Evolutionary conservation across 2,888 invertebrate species (phyloP).

Genomic region (Zonitis immaculata): DNA sequence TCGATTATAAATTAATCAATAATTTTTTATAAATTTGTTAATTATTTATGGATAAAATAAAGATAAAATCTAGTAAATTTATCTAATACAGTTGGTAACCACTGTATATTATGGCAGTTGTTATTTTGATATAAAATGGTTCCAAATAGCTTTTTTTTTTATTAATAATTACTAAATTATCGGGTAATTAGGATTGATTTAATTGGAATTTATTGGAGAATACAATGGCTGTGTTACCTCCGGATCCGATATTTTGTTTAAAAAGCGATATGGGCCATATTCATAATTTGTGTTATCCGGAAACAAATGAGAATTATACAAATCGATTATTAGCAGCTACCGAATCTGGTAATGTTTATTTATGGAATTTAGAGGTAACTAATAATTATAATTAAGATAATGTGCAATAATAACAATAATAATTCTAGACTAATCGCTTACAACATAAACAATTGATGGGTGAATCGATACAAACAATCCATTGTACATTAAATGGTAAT

Average conservation of each 20-base stretch:
- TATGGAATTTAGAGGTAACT: constrained; percentile 74
- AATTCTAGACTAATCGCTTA: constrained; percentile 65
- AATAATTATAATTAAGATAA: constrained; percentile 2
- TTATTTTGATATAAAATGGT: too few relatives aligned
- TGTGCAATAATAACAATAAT: constrained; percentile 6
- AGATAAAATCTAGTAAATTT: too few relatives aligned
- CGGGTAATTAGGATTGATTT: too few relatives aligned
- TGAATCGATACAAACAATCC: constrained; percentile 59
- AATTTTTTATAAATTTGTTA: too few relatives aligned
- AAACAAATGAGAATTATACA: constrained; percentile 52
- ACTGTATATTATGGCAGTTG: too few relatives aligned
- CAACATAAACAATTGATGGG: constrained; percentile 63
- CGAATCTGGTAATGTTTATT: constrained; percentile 67
- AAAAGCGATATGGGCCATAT: constrained; percentile 68
- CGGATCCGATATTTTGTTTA: constrained; percentile 71
- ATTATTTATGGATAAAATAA: too few relatives aligned
- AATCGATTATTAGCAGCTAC: constrained; percentile 66
- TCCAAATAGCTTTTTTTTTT: too few relatives aligned
- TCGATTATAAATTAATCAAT: too few relatives aligned
- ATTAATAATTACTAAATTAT: too few relatives aligned
- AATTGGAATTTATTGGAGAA: too few relatives aligned
- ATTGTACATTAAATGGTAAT: constrained; percentile 54
- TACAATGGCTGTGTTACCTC: constrained; percentile 67
- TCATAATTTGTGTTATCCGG: constrained; percentile 67
- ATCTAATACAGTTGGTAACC: too few relatives aligned